phyloP scores from a whole-genome alignment of 2,113 vertebrate genomes.

The Antigone vipio region DNA sequence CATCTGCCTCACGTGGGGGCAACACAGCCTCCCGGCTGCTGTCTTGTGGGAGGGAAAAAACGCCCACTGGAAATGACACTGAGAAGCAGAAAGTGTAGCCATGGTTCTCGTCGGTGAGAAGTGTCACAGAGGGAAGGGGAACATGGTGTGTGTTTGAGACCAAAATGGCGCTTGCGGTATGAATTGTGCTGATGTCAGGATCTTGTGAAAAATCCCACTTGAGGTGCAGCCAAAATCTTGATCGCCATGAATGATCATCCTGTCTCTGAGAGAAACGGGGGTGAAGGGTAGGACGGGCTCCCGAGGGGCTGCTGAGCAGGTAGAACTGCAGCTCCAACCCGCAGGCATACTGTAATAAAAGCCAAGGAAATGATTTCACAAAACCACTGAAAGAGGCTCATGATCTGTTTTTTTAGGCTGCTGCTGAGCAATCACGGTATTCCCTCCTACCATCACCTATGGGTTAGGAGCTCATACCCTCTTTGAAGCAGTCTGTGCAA shows the following conservation, averaged over 20 bases:
- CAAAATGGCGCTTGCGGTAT: background rate
- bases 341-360: background rate
- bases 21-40: accelerated
- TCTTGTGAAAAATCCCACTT: background rate
- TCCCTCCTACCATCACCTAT: background rate
- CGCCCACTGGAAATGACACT: background rate
- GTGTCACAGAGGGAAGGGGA: background rate
- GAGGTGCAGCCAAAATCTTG: background rate
- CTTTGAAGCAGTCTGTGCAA: background rate
- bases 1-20: background rate
- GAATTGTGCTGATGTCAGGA: background rate
- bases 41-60: background rate
- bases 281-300: background rate
- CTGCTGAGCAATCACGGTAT: background rate
- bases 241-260: accelerated
- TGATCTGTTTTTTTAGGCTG: background rate
- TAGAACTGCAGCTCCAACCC: background rate
- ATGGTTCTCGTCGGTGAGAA: accelerated
- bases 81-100: background rate
- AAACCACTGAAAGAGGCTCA: background rate
- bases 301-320: background rate
- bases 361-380: conserved; percentile 8
- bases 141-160: background rate
- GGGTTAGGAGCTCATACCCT: background rate
- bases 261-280: background rate